Base-by-base conservation (phyloP, 2,888 invertebrate genomes). In the Catocala fraxini region DNA sequence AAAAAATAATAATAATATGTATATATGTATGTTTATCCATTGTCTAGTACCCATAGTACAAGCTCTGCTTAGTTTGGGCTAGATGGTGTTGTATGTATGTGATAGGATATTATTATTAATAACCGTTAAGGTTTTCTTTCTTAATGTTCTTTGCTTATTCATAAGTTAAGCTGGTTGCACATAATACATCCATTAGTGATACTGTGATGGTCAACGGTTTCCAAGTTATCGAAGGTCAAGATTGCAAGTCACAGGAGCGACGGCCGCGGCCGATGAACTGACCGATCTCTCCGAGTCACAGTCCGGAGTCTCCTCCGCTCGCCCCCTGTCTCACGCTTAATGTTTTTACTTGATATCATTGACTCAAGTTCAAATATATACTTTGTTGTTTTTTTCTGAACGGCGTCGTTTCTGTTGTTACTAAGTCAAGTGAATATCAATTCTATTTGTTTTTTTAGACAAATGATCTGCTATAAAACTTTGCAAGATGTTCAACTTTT, bases 141-240 rank as follows among this genome's bases (percentile, higher is more conserved):
- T 51, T 52, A 46, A 52, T 51, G 52, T n/a, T 12, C 54, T 59
- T 53, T 45, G 52, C 13, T 53, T 55, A 68, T 60, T 59, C 25
- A 3, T 56, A 63, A 60, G 49, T 34, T 33, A 63, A 57, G 46
- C 15, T 46, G 54, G 35, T 51, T 47, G 56, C 41, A 43, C 49
- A 66, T 72, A 72, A 71, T 60, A 60, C 66, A 65, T 73, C 51
- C 51, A 76, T 66, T 68, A 65, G 56, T 41, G 59, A 65, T 61
- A 65, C 5, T 58, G 41, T 73, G 66, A 67, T 72, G 75, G 68
- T 69, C 73, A 80, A 84, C 77, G 73, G 70, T 78, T 76, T 59
- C 66, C 59, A 69, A 80, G 78, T 82, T 88, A 86, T 84, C 82
- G 83, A 83, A 86, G 87, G 88, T 87, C 85, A 85, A 75, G 80